Percentiles rank a stretch among this genome's conserved stretches.
Evolutionary conservation across 2,113 vertebrate genomes (phyloP).

Genomic region (Cisticola juncidis): DNA sequence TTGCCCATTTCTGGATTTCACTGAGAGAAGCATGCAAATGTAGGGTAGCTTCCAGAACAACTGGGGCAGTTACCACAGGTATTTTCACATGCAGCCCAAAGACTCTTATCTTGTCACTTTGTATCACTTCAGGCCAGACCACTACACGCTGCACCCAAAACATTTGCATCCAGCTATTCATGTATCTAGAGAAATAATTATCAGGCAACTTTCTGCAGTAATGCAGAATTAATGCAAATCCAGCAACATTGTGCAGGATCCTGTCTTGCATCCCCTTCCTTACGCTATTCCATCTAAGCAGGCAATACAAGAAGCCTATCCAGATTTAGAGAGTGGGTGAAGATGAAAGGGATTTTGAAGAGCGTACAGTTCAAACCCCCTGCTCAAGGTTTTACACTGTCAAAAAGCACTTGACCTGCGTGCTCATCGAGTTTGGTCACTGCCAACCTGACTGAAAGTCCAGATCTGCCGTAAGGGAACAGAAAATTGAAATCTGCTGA

Average conservation of each 20-base stretch:
- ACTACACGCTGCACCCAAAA: not conserved
- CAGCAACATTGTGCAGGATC: not conserved
- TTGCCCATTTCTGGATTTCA: not conserved
- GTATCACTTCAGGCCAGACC: not conserved
- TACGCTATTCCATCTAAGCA: not conserved
- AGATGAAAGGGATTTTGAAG: not conserved
- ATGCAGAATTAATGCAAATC: not conserved
- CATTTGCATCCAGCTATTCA: not conserved
- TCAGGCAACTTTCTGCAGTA: not conserved
- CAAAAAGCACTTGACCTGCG: not conserved
- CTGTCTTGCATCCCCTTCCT: not conserved
- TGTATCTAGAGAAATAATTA: not conserved
- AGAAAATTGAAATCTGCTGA: not conserved
- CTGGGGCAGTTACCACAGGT: accelerated
- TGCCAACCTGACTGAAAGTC: not conserved
- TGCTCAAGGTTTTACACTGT: not conserved
- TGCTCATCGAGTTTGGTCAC: not conserved
- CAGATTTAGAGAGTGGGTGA: not conserved
- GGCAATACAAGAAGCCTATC: not conserved
- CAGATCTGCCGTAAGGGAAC: not conserved
- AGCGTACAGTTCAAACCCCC: not conserved
- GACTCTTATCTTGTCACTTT: not conserved
- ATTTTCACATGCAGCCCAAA: not conserved
- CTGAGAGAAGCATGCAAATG: not conserved
- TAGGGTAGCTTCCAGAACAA: not conserved